A percentile compares a stretch with the other conserved stretches of the same genome.
These are phyloP conservation scores for Aselliscus stoliczkanus DNA, from an alignment of 2,797 vertebrate species.

Conservation along the genomic window DNA sequence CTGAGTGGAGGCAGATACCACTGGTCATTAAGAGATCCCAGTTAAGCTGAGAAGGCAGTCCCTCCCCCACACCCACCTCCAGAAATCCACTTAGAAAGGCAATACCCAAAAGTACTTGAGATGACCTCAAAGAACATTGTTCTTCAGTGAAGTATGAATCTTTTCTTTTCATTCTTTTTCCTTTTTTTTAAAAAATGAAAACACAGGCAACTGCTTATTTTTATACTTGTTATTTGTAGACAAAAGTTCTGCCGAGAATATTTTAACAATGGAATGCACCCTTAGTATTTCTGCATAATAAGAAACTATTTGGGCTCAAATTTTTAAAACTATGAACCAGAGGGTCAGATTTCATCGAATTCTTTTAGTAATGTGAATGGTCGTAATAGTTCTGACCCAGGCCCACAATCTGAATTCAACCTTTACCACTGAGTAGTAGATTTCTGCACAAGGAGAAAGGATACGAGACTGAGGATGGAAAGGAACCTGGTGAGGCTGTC, in stretches of 20 bases:
- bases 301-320: not conserved
- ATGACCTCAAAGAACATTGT: not conserved
- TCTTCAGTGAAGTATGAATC: not conserved
- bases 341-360: not conserved
- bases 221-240: not conserved
- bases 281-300: not conserved
- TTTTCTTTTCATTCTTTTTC: not conserved
- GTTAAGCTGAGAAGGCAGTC: not conserved
- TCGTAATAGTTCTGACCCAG: not conserved
- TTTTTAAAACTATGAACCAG: not conserved
- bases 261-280: not conserved
- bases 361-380: not conserved
- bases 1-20: fast-evolving
- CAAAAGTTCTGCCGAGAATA: not conserved
- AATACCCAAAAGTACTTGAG: not conserved
- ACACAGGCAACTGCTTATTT: not conserved
- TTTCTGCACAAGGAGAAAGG: not conserved
- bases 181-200: not conserved
- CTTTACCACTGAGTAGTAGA: not conserved
- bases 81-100: not conserved
- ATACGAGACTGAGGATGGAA: no score
- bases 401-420: not conserved
- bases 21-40: not conserved
- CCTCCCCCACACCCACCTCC: no score
- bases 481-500: not conserved